Base-by-base conservation (phyloP, 37 sponge, comb jelly and placozoan genomes). In the Diacarnus erythraeanus region DNA sequence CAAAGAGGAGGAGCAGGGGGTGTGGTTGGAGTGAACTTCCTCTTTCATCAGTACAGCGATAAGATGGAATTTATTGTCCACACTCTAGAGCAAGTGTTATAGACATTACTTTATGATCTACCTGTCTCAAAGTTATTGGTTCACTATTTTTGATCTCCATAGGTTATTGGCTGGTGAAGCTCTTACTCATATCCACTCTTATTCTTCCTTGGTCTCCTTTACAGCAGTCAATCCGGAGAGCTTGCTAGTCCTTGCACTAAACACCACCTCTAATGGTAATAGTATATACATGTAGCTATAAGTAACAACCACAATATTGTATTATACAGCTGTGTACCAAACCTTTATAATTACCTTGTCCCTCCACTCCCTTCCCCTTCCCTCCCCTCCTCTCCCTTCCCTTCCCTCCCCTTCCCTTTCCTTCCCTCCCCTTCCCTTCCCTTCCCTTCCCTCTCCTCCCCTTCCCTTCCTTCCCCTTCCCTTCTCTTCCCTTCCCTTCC, bases 91-190 rank as follows among this genome's bases (percentile, higher is more conserved):
- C 33, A 35, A 65, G 66, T 10, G 22, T n/a, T n/a, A n/a, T n/a
- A n/a, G n/a, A n/a, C n/a, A n/a, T n/a, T n/a, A n/a, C n/a, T n/a
- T n/a, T n/a, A n/a, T n/a, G n/a, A n/a, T n/a, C n/a, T n/a, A n/a
- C n/a, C n/a, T n/a, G n/a, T n/a, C n/a, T n/a, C n/a, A n/a, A n/a
- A n/a, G n/a, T n/a, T n/a, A n/a, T n/a, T n/a, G n/a, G n/a, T n/a
- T n/a, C n/a, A n/a, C n/a, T n/a, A n/a, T n/a, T n/a, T n/a, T n/a
- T n/a, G n/a, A n/a, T n/a, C 34, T 30, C 37, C 21, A 23, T 5
- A 74, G 74, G 57, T 0, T 41, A 3, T 27, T 78, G 1, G 18
- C 65, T 78, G 78, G 78, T 66, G 64, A 61, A 66, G 23, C 23
- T 12, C 35, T 78, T 8, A 37, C 23, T 20, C 44, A 59, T 5